Conservation (phyloP, 2,888 invertebrate species). For the Plemyria rubiginata region DNA sequence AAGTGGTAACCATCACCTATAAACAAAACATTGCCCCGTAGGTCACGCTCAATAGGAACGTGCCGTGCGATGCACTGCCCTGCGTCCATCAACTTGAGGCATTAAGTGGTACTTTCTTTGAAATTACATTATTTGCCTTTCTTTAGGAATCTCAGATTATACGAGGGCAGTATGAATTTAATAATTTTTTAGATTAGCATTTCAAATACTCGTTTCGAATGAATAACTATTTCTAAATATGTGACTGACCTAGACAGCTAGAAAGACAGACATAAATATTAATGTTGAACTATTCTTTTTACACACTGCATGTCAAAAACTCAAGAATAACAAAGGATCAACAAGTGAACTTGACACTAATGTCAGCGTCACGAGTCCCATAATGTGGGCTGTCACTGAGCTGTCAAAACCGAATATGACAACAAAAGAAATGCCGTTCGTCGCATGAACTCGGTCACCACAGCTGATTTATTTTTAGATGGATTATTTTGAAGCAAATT, state of each 20-base stretch:
- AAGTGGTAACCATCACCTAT: no score
- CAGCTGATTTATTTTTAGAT: constrained; percentile 24
- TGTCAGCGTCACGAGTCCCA: constrained; percentile 33
- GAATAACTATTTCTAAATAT: constrained; percentile 6
- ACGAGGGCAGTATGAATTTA: no score
- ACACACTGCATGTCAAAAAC: constrained; percentile 14
- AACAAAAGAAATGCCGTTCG: constrained; percentile 35
- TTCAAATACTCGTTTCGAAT: no score
- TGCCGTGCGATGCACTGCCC: no score
- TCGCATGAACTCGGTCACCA: constrained; percentile 20
- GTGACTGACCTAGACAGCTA: constrained; percentile 7
- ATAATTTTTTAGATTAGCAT: no score
- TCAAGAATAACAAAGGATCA: constrained; percentile 39
- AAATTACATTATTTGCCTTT: no score
- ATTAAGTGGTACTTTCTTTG: no score
- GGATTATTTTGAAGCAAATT: constrained; percentile 13
- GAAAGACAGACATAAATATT: constrained; percentile 19
- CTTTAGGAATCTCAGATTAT: no score
- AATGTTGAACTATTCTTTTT: constrained; percentile 16
- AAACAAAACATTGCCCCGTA: no score
- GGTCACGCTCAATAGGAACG: no score
- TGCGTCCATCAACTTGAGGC: no score
- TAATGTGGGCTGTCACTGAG: constrained; percentile 36
- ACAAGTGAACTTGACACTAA: constrained; percentile 42
- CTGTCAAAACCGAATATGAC: constrained; percentile 37